These are phyloP conservation scores for Plectrocnemia conspersa DNA, from an alignment of 1,140 invertebrate species.

Conservation along the genomic window DNA sequence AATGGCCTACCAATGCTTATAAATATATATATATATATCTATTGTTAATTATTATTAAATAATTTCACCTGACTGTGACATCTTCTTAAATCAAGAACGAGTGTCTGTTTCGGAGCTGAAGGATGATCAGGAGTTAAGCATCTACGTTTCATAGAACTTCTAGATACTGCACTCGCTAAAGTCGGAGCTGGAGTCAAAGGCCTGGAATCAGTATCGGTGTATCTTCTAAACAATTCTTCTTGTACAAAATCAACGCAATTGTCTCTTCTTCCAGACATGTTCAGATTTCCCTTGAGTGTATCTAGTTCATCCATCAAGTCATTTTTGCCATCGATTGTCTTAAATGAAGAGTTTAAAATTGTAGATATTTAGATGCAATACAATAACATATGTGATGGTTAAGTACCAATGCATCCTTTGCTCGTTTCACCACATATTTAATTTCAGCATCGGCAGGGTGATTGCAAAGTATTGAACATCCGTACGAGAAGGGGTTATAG, in stretches of 20 bases:
- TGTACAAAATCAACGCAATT: conserved; percentile 30
- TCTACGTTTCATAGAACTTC: conserved; percentile 41
- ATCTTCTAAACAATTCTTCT: conserved; percentile 45
- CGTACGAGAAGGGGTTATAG: conserved; percentile 72
- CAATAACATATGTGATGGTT: background rate
- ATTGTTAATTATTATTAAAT: background rate
- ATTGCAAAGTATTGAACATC: conserved; percentile 76
- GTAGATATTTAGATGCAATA: conserved; percentile 4
- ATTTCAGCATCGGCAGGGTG: conserved; percentile 71
- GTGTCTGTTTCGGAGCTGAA: conserved; percentile 42
- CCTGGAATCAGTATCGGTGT: conserved; percentile 74
- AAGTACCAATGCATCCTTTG: conserved; percentile 66
- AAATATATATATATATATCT: conserved; percentile 2
- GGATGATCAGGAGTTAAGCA: conserved; percentile 50
- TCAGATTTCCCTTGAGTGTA: conserved; percentile 46
- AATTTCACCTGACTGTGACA: conserved; percentile 54
- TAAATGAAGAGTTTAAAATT: conserved; percentile 10
- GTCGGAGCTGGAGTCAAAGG: conserved; percentile 70
- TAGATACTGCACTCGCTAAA: conserved; percentile 56
- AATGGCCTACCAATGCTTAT: background rate
- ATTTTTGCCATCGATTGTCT: conserved; percentile 45
- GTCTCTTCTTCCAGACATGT: conserved; percentile 33
- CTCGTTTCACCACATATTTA: conserved; percentile 65
- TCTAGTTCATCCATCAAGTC: conserved; percentile 51
- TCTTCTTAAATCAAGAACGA: conserved; percentile 53